Evolutionary conservation across 2,888 invertebrate genomes (phyloP).

Genomic region (Cheiracanthium punctorium): DNA sequence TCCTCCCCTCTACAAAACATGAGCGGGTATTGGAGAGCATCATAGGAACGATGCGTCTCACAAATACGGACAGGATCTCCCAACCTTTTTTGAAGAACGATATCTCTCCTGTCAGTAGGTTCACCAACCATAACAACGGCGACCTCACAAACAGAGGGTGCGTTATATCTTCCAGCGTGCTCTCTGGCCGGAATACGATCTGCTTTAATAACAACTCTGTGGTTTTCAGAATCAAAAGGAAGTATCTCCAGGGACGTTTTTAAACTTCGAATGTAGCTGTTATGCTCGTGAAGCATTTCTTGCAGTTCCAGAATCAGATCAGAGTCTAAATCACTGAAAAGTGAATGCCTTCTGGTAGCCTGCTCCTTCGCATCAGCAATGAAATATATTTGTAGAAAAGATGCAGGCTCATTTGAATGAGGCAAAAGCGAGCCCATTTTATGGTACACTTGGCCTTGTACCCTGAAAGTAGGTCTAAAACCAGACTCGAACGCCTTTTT

Average conservation of each 20-base stretch:
- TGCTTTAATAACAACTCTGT: slow-evolving; percentile 53
- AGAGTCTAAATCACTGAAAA: background rate
- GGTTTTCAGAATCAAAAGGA: background rate
- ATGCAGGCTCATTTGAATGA: background rate
- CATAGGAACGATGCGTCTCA: slow-evolving; percentile 63
- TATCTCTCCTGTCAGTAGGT: slow-evolving; percentile 48
- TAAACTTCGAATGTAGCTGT: background rate
- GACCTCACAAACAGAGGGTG: slow-evolving; percentile 69
- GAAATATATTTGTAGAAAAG: slow-evolving; percentile 1
- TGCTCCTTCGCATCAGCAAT: background rate
- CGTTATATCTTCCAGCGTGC: slow-evolving; percentile 69
- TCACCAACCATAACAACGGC: slow-evolving; percentile 72
- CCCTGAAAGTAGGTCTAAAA: background rate
- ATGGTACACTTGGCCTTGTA: background rate
- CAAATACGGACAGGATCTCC: slow-evolving; percentile 48
- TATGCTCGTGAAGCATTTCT: background rate
- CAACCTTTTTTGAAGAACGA: slow-evolving; percentile 66
- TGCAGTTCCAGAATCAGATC: background rate
- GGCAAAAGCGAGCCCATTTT: background rate
- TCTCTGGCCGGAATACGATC: slow-evolving; percentile 45
- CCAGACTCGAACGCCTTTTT: background rate
- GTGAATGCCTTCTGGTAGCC: background rate
- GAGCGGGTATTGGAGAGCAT: slow-evolving; percentile 72
- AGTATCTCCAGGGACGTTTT: background rate
- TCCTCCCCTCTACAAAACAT: slow-evolving; percentile 71